Evolutionary conservation across 2,888 invertebrate species (phyloP).

Genomic region (Caenorhabditis sp.): DNA sequence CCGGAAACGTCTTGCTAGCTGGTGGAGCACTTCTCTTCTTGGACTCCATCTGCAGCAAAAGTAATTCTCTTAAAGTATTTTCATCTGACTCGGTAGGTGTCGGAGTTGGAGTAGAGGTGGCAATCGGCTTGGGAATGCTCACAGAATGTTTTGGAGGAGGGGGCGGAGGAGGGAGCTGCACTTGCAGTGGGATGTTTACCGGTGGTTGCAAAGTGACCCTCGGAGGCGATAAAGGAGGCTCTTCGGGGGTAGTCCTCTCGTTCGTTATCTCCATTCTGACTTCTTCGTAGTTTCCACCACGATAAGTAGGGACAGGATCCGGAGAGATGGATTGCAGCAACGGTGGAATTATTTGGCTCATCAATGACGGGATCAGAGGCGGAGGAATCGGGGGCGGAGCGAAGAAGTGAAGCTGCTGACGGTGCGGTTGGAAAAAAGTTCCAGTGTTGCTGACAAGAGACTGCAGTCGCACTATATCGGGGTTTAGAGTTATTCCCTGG

Average conservation of each 20-base stretch:
- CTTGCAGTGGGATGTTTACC: background rate
- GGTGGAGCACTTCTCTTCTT: no score
- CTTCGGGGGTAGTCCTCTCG: background rate
- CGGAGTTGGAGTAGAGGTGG: background rate
- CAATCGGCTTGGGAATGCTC: background rate
- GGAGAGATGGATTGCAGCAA: no score
- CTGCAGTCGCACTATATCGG: conserved; percentile 20
- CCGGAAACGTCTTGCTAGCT: no score
- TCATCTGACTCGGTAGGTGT: conserved; percentile 1
- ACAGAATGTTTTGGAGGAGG: conserved; percentile 4
- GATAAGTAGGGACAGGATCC: background rate
- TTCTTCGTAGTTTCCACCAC: background rate
- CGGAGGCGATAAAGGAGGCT: background rate
- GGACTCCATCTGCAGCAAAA: no score
- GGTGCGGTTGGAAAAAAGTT: background rate
- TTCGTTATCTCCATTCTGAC: background rate
- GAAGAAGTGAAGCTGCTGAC: conserved; percentile 14
- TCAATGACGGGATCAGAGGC: no score
- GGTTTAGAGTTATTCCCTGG: background rate
- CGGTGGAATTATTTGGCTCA: no score
- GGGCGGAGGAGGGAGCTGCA: conserved; percentile 5
- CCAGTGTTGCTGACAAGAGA: conserved; percentile 3
- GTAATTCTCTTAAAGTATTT: no score
- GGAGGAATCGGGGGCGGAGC: background rate
- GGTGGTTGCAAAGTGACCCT: background rate